Evolutionary conservation across 2,797 vertebrate species (phyloP), one percentile per base, ranked within the genome.

Genomic region (Enoplosus armatus): DNA sequence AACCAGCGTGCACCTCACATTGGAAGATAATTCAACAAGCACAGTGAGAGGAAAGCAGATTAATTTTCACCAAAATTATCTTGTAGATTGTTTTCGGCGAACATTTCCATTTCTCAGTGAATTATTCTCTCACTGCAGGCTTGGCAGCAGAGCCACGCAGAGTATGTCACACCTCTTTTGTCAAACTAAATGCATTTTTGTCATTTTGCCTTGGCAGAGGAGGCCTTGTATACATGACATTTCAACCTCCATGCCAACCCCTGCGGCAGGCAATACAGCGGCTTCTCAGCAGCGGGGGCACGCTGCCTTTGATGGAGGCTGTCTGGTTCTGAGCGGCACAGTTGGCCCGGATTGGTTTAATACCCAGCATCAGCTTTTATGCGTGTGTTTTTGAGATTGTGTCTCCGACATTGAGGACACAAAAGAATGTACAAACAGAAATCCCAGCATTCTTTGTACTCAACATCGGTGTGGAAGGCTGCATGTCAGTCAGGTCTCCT

Each of bases 61-160:
- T 87, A 65, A 90, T 92, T 87, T 87, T 55, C 77, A 74, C 77
- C 60, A 86, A 80, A 91, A 86, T 85, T 77, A 91, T 85, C 84
- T 83, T 63, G 77, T 77, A 87, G 81, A 91, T 88, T 83, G 86
- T 90, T 85, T n/a, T 86, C 72, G 20, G 71, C 63, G 12, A 83
- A 78, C 56, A 78, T 87, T 89, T 85, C 62, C 67, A 86, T 87
- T 89, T 82, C 79, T 75, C 64, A 76, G 22, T 26, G 41, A 83
- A 81, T 86, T 63, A 67, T 89, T 82, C 71, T 83, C 27, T 73
- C 63, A 55, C 66, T 35, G 74, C 77, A 39, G 67, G 64, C 51
- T 82, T 83, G 76, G 74, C 77, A 79, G 72, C 76, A n/a, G 50
- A 66, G 58, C 47, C 15, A 58, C 62, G 27, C 55, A 37, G 37